Evolutionary conservation across 92 coral and sea anemone species (phyloP).

Genomic region (Meandrina meandrites): DNA sequence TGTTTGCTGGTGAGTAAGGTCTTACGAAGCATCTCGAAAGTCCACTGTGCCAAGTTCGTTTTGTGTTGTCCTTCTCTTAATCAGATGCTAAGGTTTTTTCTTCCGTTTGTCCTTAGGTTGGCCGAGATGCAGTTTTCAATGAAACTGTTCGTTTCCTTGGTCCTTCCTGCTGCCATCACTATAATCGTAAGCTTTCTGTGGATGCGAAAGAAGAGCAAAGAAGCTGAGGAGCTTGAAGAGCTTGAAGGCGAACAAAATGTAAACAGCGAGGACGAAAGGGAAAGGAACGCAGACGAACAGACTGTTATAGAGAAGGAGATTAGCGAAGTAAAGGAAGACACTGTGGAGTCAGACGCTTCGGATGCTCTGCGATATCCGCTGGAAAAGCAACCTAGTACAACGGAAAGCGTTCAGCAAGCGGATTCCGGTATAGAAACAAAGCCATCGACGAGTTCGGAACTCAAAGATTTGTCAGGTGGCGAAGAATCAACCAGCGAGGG

Average conservation of each 20-base stretch:
- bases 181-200: constrained; percentile 66
- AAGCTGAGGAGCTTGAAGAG: constrained; percentile 21
- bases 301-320: constrained; percentile 12
- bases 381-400: constrained; percentile 34
- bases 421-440: constrained; percentile 77
- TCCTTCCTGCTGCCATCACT: constrained; percentile 77
- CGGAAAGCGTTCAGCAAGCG: constrained; percentile 45
- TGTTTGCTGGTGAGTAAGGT: not conserved
- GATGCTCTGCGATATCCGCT: not conserved
- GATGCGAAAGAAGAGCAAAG: constrained; percentile 54
- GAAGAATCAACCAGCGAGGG: constrained; percentile 86
- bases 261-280: constrained; percentile 10
- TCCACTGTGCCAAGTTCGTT: not conserved
- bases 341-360: not conserved
- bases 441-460: constrained; percentile 62
- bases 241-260: not conserved
- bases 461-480: constrained; percentile 68
- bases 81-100: not conserved
- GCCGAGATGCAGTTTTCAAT: constrained; percentile 75
- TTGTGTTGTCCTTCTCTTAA: not conserved
- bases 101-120: constrained; percentile 22
- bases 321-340: constrained; percentile 15
- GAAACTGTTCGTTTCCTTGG: constrained; percentile 64
- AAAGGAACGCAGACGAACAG: not conserved
- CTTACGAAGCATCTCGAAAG: not conserved